Evolutionary conservation across 2,888 invertebrate species (phyloP), one percentile per base, ranked within the genome.

Genomic region (Empis stercorea): DNA sequence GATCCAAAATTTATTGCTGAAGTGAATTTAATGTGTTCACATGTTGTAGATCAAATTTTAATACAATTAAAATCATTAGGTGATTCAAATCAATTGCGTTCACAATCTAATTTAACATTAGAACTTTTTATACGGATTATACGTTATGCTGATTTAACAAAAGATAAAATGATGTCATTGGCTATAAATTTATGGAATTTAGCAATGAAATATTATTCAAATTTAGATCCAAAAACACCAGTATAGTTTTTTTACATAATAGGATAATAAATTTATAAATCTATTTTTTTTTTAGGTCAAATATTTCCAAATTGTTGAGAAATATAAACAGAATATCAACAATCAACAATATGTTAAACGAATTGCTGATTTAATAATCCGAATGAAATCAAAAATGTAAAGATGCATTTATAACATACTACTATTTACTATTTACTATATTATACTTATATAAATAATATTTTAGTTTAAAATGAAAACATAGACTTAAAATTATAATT

Each of bases 1-100:
- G 93, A 94, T 70, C 76, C 80, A 13, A 88, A 91, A 67, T 95
- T 91, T 64, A 71, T 93, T 44, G 71, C 73, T 3, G 87, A 88
- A 66, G 74, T 94, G 2, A 81, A 87, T 59, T 80, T 78, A 60
- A 79, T 88, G 62, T 81, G 84, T 52, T 76, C 80, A 0, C 79
- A 84, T 53, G 73, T 93, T 46, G 73, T 92, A 34, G 84, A 86
- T 55, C 84, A 89, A 66, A 72, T 92, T 50, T 65, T 91, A 6
- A 70, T 73, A 2, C 76, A 80, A 52, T 66, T 89, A 20, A 84
- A 82, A 64, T 70, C 76, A 27, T 71, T 91, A 10, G 84, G 86
- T 40, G 76, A 79, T 45, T 74, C 71, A 1, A 77, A 78, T 47
- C 80, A 82, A 53, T 70, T 73, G 4, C 78, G 78, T 51, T 78